Conservation (phyloP, 2,888 invertebrate species). For the Drosophila meridionalis region DNA sequence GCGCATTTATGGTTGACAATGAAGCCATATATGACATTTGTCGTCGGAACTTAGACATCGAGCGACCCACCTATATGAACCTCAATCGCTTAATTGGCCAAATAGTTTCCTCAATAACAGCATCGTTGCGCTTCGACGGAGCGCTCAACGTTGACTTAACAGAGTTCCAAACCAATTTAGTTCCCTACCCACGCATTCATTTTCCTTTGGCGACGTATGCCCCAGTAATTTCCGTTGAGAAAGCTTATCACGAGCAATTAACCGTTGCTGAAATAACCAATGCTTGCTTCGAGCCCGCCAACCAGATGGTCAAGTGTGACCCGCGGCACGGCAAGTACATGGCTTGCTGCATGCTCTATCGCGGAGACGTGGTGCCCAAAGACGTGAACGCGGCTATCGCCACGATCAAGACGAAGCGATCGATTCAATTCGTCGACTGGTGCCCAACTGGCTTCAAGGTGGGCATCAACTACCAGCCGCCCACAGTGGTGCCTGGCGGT, state of each 20-base stretch:
- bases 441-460: conserved; percentile 93
- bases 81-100: conserved; percentile 94
- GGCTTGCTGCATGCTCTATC: conserved; percentile 97
- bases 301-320: conserved; percentile 97
- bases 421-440: conserved; percentile 96
- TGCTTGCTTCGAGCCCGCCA: conserved; percentile 97
- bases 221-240: conserved; percentile 96
- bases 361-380: conserved; percentile 97
- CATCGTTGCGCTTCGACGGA: conserved; percentile 95
- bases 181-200: conserved; percentile 97
- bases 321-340: conserved; percentile 96
- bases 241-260: conserved; percentile 96
- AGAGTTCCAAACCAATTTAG: conserved; percentile 96
- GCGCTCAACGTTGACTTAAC: conserved; percentile 97
- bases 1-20: conserved; percentile 97
- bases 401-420: conserved; percentile 96
- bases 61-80: conserved; percentile 94
- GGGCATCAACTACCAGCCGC: conserved; percentile 95
- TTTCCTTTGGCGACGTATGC: conserved; percentile 97
- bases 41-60: conserved; percentile 93
- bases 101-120: conserved; percentile 97
- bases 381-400: conserved; percentile 97
- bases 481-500: conserved; percentile 95
- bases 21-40: conserved; percentile 95
- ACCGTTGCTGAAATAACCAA: conserved; percentile 97